phyloP scores from a whole-genome alignment of 2,888 invertebrate genomes.

The Heterodera filipjevi region DNA sequence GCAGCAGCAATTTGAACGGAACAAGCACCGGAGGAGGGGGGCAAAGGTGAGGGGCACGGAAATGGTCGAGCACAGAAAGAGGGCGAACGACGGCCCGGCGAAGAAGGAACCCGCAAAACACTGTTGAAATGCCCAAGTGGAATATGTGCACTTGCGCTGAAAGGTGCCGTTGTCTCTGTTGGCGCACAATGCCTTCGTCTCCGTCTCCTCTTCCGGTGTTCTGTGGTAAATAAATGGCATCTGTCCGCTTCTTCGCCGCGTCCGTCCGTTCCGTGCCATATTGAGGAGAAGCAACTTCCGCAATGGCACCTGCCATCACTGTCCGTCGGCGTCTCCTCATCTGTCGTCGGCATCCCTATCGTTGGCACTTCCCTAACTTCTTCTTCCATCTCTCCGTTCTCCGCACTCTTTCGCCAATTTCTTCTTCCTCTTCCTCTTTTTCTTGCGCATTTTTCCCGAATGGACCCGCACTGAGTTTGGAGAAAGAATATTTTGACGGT shows the following conservation, averaged over 20 bases:
- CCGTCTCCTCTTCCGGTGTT: constrained; percentile 19
- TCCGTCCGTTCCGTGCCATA: background rate
- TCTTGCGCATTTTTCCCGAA: constrained; percentile 8
- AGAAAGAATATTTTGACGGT: constrained; percentile 5
- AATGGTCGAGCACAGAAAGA: background rate
- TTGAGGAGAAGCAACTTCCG: background rate
- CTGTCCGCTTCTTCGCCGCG: background rate
- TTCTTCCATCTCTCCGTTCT: background rate
- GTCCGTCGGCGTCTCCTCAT: background rate
- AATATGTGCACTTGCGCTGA: background rate
- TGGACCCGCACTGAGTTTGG: background rate
- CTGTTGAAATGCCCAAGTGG: background rate
- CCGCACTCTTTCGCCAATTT: constrained; percentile 7
- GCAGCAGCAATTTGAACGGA: background rate
- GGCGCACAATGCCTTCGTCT: constrained; percentile 12
- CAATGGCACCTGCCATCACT: background rate
- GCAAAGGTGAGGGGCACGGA: background rate
- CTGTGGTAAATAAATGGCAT: background rate
- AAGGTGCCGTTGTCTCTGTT: background rate
- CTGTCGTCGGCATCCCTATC: background rate
- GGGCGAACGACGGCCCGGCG: background rate
- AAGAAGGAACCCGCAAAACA: constrained; percentile 17
- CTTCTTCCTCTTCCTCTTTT: background rate
- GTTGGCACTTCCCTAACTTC: background rate
- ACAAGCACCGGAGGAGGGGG: background rate